Base-by-base conservation (phyloP, 2,888 invertebrate genomes). In the Stramonita haemastoma region DNA sequence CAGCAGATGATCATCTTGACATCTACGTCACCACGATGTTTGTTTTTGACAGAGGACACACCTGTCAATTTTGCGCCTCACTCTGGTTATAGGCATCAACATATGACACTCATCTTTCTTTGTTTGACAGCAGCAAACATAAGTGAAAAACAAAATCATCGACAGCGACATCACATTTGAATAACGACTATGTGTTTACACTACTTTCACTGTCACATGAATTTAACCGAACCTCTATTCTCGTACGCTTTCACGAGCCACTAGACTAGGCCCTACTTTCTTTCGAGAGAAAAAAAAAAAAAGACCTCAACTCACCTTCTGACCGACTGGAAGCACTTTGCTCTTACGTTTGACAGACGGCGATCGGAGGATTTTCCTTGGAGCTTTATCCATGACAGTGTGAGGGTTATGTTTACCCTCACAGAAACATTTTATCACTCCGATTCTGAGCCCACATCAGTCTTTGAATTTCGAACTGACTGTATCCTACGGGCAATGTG, bases 311-410 rank as follows among this genome's bases (percentile, higher is more conserved):
- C 94, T 93, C 90, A 94, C 95, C 92, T 93, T 93, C 89, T 94
- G 94, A 77, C 93, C 93, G 77, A 94, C 91, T 26, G 94, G 94
- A n/a, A 92, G 91, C 32, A 92, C 92, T 90, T 94, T 92, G 88
- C 92, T 94, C 90, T 94, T 93, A 89, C 95, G 91, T 91, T 95
- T 95, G n/a, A 94, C 92, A 60, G 93, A 92, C 8, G 94, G 94
- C 87, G 95, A 94, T 90, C 94, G 93, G 79, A 94, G 92, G 87
- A 95, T 93, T 91, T 93, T 95, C 88, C 94, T 92, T 73, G 90
- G 92, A 89, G 89, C 90, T 90, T 90, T 92, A 88, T 92, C 92
- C 92, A 92, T 92, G 32, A 29, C 79, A 36, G 60, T 22, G 29
- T 87, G 85, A 87, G 87, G 81, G 83, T 8, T 17, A 32, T 13